A percentile compares a stretch with the other conserved stretches of the same genome.
Conservation (phyloP, 2,797 vertebrate genomes). For the Synaphobranchus kaupii region DNA sequence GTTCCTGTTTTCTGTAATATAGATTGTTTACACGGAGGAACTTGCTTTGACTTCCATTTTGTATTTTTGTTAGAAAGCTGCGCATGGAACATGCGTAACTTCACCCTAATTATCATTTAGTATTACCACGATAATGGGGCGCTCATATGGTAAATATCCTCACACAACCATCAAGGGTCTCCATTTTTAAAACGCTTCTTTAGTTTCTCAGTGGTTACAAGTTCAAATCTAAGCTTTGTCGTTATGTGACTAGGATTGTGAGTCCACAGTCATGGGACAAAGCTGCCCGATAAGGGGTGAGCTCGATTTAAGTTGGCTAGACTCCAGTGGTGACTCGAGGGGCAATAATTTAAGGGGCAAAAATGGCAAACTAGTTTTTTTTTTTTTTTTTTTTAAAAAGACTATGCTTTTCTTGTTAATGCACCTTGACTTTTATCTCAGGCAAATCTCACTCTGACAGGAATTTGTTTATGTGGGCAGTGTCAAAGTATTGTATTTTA, state of each 20-base stretch:
- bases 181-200: slow-evolving; percentile 18
- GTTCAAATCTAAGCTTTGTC: neutral
- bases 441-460: neutral
- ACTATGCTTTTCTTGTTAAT: slow-evolving; percentile 24
- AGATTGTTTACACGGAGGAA: neutral
- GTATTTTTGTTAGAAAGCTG: neutral
- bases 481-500: slow-evolving; percentile 23
- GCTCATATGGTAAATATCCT: neutral
- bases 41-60: neutral
- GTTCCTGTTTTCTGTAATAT: neutral
- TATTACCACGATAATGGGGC: neutral
- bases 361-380: slow-evolving; percentile 1
- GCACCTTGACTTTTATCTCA: slow-evolving; percentile 14
- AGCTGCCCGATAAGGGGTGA: neutral
- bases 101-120: neutral
- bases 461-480: slow-evolving; percentile 28
- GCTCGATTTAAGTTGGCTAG: neutral
- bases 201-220: neutral
- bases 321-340: neutral
- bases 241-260: neutral
- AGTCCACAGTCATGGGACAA: neutral
- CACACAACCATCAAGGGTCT: neutral
- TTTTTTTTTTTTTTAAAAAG: no score
- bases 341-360: neutral
- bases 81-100: neutral